Base-by-base conservation (phyloP, 2,113 vertebrate genomes). In the Trochalopteron elliotii region DNA sequence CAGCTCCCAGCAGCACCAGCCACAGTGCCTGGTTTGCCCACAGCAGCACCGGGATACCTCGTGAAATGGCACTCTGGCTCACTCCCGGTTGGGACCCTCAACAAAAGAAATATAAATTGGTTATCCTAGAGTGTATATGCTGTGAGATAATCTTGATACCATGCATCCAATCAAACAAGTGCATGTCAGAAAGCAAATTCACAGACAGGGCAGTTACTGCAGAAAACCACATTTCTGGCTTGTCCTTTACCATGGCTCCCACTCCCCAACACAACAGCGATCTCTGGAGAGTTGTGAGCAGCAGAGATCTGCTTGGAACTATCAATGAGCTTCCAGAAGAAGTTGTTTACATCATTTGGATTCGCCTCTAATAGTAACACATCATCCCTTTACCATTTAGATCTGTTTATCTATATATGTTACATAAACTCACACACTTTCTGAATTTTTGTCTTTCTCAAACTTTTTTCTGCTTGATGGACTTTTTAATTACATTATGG, bases 21-120 rank as follows among this genome's bases (percentile, higher is more conserved):
- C 28, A 2, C 2, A 44, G 49, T 2, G 6, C 42, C 61, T 1
- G 0, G 22, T 12, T 53, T 0, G 0, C 37, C 42, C 45, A 28
- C 42, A 74, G 35, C 22, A 45, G n/a, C 4, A 2, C 7, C 1
- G 4, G 33, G 40, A 25, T 5, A 40, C 2, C 2, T 9, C 1
- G 0, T 6, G 14, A 79, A 79, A 79, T 1, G 5, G 57, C 40
- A 49, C 50, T 65, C 59, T 2, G 28, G 16, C 55, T 72, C 30
- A 31, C 40, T 49, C 52, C 45, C 8, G 55, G 21, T 7, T 76
- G 42, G 23, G 45, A 42, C 11, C 19, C 23, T 57, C 53, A 57
- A 31, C 33, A 69, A 28, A 71, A 52, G 9, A 72, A 79, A 63
- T 2, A 7, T 0, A 49, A 27, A 40, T 2, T 22, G 30, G 12